phyloP scores from a whole-genome alignment of 2,888 invertebrate species.

The Elysia crispata region DNA sequence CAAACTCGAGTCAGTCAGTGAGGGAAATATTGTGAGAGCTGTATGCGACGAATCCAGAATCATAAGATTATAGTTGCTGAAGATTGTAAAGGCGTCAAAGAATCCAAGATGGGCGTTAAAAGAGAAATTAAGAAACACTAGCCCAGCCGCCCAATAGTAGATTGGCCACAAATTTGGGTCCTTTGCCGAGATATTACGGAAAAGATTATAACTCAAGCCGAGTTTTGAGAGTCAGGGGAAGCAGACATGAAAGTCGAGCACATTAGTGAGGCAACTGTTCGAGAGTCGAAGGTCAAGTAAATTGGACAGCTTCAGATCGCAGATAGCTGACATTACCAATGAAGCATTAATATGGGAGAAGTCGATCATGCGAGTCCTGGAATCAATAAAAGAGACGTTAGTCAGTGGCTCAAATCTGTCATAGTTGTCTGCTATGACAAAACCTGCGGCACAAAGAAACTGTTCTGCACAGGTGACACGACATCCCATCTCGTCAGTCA shows the following conservation, averaged over 20 bases:
- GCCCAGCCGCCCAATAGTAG: background rate
- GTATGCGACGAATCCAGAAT: background rate
- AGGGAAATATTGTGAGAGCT: background rate
- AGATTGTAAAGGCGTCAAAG: background rate
- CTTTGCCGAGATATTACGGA: background rate
- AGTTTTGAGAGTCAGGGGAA: background rate
- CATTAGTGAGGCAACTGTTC: background rate
- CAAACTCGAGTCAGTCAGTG: background rate
- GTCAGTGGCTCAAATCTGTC: background rate
- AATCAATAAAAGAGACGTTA: slow-evolving; percentile 7
- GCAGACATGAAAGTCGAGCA: background rate
- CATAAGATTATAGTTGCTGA: background rate
- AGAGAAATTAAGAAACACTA: background rate
- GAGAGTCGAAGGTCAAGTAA: background rate
- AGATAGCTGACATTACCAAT: slow-evolving; percentile 6
- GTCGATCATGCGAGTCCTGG: slow-evolving; percentile 27
- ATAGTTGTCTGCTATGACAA: background rate
- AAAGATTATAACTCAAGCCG: background rate
- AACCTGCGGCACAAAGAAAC: slow-evolving; percentile 24
- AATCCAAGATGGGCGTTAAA: background rate
- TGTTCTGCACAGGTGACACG: slow-evolving; percentile 14
- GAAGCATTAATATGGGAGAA: slow-evolving; percentile 31
- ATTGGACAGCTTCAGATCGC: slow-evolving; percentile 1
- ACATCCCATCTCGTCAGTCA: slow-evolving; percentile 36
- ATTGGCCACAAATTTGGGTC: background rate